Evolutionary conservation across 2,113 vertebrate species (phyloP), one percentile per base, ranked within the genome.

Genomic region (Anas platyrhynchos): DNA sequence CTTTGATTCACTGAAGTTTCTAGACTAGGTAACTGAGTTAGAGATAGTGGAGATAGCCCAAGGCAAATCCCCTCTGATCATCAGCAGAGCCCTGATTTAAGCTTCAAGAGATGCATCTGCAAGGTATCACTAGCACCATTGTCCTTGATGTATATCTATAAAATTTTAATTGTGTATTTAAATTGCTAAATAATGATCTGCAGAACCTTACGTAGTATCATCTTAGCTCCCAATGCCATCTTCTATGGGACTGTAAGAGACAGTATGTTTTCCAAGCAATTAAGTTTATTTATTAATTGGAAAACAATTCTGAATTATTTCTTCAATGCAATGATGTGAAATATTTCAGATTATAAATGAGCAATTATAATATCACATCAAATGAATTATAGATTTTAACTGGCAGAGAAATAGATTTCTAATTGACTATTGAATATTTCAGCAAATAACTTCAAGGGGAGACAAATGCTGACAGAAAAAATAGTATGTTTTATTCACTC

Each of bases 251-350:
- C 13, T 77, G 44, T 75, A 94, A 89, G 58, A 93, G 58, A 88
- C 21, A 66, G 54, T 87, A 78, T 86, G 66, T 87, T 97, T 97
- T 97, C 92, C 90, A 81, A 93, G 71, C 91, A 93, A 94, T 96
- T 96, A 92, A 92, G 41, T 92, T 96, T 94, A 92, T 95, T 95
- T 91, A 78, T 95, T 96, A 95, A 97, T 91, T 94, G 75, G 67
- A 91, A 96, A 93, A 82, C 83, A 86, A 91, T 95, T 96, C 91
- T 73, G 74, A 96, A 93, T 89, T 7, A 72, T 95, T 96, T 97
- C 79, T 74, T 72, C 67, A 83, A 34, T 63, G 76, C 29, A 77
- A 59, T 74, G 61, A 77, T 91, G 82, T 69, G 76, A 48, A 88
- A 50, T 83, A 79, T 88, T 91, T 75, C 67, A 88, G 72, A 73